Base-by-base conservation (phyloP, 2,113 vertebrate species). In the Takifugu bimaculatus region DNA sequence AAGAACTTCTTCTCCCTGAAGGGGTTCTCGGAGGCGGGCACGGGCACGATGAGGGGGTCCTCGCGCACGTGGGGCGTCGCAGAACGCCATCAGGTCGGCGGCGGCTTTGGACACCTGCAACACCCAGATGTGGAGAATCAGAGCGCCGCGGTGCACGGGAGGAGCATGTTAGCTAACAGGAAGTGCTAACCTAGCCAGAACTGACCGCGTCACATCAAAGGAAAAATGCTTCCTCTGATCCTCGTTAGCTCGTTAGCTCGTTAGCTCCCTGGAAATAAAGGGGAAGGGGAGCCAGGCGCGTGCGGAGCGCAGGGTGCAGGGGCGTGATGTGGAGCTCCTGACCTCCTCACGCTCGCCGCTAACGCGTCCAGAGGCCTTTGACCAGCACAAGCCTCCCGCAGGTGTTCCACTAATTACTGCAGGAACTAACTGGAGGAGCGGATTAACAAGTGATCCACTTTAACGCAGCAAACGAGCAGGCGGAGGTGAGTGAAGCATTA, bases 1-100 rank as follows among this genome's bases (percentile, higher is more conserved):
- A 98, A 97, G 85, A 98, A 94, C 91, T 99, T 99, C 91, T 99
- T 98, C 95, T 98, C 96, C 71, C 96, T 86, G 90, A 99, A 99
- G 4, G 96, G 96, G 90, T 99, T 99, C 93, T 99, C 96, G 0
- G 96, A 99, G 9, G 95, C 94, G 13, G 96, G 95, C 72, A 99
- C 95, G 1, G 96, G 96, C 71, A 95, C 91, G 81, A 99, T 94
- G 84, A 98, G 95, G 1, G 96, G 96, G 87, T 99, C 96, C 84
- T 99, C 96, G 53, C 93, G 93, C 86, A 95, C 89, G 60, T 98
- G 95, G n/a, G 53, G 96, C 95, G 48, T 98, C 95, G 26, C 96
- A 99, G 86, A 98, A 98, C 0, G 95, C 94, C 93, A 98, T 91
- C 85, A 98, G 91, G 88, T 99, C 96, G 2, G 96, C 94, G 0